phyloP scores from a whole-genome alignment of 1,140 invertebrate genomes.

The Pseudomyrmex gracilis region DNA sequence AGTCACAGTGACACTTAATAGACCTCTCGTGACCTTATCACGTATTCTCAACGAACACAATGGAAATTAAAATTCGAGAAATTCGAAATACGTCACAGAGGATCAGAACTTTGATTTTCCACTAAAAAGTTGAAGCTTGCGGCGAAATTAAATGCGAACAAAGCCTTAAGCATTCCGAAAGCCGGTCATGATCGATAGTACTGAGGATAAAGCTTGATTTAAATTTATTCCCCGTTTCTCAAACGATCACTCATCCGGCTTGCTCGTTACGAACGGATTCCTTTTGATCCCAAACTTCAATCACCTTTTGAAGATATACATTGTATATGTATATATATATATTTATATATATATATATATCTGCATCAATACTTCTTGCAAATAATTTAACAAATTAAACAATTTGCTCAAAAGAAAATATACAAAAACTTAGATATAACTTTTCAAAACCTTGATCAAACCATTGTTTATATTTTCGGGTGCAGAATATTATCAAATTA shows the following conservation, averaged over 20 bases:
- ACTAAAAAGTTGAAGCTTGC: conserved; percentile 28
- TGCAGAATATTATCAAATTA: background rate
- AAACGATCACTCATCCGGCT: conserved; percentile 44
- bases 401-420: conserved; percentile 11
- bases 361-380: no score
- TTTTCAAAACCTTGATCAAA: background rate
- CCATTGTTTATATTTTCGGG: background rate
- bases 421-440: background rate
- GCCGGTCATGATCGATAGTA: conserved; percentile 45
- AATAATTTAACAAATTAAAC: conserved; percentile 24
- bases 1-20: no score
- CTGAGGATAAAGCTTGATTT: conserved; percentile 54
- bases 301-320: conserved; percentile 37
- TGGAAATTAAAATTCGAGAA: background rate
- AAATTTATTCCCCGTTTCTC: conserved; percentile 45
- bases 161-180: conserved; percentile 44
- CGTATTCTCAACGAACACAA: no score
- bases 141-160: conserved; percentile 45
- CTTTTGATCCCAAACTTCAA: conserved; percentile 48
- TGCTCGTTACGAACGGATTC: conserved; percentile 28
- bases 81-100: background rate
- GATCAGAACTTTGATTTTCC: conserved; percentile 5
- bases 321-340: background rate
- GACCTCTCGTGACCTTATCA: background rate
- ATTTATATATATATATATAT: no score